Percentiles rank a stretch among this genome's conserved stretches.
These are phyloP conservation scores for Chloroceryle aenea DNA, from an alignment of 2,113 vertebrate species.

Conservation along the genomic window DNA sequence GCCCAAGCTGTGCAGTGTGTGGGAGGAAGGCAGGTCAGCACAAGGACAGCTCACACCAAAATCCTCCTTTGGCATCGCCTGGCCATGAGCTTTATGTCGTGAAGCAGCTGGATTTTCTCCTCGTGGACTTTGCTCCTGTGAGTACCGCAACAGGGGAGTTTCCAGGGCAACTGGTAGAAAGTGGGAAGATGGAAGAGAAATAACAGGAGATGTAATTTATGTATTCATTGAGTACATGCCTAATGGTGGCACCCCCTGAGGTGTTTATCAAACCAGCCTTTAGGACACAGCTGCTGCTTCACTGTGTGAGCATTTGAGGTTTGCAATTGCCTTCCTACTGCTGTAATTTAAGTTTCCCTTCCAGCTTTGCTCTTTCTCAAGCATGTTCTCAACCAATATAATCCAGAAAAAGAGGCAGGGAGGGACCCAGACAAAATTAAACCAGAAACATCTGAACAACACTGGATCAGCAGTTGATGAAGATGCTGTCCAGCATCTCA, in stretches of 20 bases:
- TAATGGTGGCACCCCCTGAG: neutral
- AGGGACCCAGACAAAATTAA: neutral
- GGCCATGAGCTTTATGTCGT: fast-evolving
- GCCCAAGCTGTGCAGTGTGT: neutral
- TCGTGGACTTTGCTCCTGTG: neutral
- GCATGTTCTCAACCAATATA: neutral
- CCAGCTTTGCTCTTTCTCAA: neutral
- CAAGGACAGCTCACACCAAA: neutral
- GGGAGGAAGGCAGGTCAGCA: neutral
- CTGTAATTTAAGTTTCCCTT: neutral
- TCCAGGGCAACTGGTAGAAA: neutral
- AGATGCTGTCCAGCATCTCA: neutral
- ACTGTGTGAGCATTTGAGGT: neutral
- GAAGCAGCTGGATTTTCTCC: neutral
- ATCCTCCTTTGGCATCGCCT: fast-evolving
- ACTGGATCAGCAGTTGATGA: neutral
- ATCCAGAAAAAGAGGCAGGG: neutral
- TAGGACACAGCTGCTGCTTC: neutral
- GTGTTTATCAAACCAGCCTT: neutral
- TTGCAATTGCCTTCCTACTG: neutral
- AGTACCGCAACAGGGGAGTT: fast-evolving
- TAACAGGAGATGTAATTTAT: neutral
- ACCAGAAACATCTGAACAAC: neutral
- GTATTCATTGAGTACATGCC: neutral
- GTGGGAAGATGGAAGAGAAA: neutral